These are phyloP conservation scores for Copidosoma aretas DNA, from an alignment of 2,888 invertebrate species.

Conservation along the genomic window DNA sequence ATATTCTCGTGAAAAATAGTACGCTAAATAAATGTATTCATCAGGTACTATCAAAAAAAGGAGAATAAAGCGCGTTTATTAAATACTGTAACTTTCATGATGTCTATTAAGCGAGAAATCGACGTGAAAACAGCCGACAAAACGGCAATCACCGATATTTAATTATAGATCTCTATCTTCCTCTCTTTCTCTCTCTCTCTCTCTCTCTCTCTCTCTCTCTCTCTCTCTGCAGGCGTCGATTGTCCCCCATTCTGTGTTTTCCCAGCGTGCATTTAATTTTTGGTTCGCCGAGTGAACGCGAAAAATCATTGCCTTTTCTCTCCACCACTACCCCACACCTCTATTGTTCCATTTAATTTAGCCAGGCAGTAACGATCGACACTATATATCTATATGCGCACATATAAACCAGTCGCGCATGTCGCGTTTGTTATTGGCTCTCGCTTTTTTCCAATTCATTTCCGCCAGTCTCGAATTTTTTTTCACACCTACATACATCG, in stretches of 20 bases:
- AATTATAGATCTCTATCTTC: constrained; percentile 25
- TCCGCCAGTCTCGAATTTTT: not conserved
- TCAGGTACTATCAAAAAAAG: too few relatives aligned
- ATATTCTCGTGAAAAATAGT: too few relatives aligned
- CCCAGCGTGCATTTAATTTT: too few relatives aligned
- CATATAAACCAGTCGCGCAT: not conserved
- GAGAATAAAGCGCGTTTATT: too few relatives aligned
- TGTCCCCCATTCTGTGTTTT: constrained; percentile 20
- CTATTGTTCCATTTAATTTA: constrained; percentile 38
- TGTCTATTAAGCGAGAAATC: constrained; percentile 29
- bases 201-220: not conserved
- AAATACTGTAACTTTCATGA: not conserved
- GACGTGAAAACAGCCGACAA: constrained; percentile 27
- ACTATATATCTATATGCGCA: not conserved
- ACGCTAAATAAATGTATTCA: too few relatives aligned
- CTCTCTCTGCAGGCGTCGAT: not conserved
- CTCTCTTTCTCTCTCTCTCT: not conserved
- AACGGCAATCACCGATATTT: constrained; percentile 39
- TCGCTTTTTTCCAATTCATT: not conserved
- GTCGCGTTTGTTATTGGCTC: constrained; percentile 4
- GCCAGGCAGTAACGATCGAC: constrained; percentile 21
- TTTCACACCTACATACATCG: not conserved
- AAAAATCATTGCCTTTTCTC: constrained; percentile 38
- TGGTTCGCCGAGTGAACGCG: constrained; percentile 21
- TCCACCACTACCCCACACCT: not conserved